These are phyloP conservation scores for Drosophila pectinifera DNA, from an alignment of 1,140 invertebrate genomes.

Conservation along the genomic window DNA sequence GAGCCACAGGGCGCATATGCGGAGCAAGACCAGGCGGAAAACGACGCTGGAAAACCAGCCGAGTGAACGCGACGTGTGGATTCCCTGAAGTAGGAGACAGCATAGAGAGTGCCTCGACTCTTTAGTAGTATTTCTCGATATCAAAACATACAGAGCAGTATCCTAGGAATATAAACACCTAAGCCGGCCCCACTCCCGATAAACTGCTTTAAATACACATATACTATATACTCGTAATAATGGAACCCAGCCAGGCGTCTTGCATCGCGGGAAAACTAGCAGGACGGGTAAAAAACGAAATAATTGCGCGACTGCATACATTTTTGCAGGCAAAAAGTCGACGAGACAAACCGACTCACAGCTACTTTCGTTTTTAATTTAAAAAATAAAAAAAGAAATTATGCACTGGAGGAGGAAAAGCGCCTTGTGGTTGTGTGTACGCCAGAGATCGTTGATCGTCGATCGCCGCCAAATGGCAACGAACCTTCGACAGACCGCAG, in stretches of 20 bases:
- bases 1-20: conserved; percentile 46
- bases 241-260: conserved; percentile 52
- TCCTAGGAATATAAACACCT: not conserved
- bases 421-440: conserved; percentile 42
- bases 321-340: conserved; percentile 54
- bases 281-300: conserved; percentile 52
- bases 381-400: conserved; percentile 53
- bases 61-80: not conserved
- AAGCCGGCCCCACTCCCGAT: not conserved
- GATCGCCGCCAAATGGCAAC: conserved; percentile 74
- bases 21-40: conserved; percentile 37
- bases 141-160: not conserved
- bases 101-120: not conserved
- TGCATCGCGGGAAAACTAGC: conserved; percentile 46
- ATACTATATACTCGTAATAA: conserved; percentile 24
- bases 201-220: conserved; percentile 10
- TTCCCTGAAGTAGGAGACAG: conserved; percentile 13
- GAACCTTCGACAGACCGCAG: conserved; percentile 77
- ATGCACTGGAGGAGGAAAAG: conserved; percentile 64
- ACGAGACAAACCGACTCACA: conserved; percentile 44
- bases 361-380: conserved; percentile 82
- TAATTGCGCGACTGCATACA: conserved; percentile 79
- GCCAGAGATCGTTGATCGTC: conserved; percentile 52
- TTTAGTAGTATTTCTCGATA: not conserved
- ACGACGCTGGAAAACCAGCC: conserved; percentile 6